Evolutionary conservation across 2,888 invertebrate species (phyloP).

Genomic region (Dasypogon diadema): DNA sequence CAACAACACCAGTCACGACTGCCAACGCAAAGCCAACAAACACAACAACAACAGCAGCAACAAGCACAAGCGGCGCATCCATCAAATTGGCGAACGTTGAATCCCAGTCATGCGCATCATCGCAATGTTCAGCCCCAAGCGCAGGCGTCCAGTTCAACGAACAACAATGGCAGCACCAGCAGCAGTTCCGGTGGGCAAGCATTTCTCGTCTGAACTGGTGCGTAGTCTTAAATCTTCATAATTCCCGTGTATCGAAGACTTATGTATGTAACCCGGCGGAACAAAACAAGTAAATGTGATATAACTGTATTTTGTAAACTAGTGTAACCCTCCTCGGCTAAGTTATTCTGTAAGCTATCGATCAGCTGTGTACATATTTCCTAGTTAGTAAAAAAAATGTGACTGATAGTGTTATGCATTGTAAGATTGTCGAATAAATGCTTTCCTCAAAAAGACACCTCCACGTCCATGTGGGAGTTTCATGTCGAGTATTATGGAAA

Average conservation of each 20-base stretch:
- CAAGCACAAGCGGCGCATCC: conserved; percentile 56
- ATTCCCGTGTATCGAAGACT: not conserved
- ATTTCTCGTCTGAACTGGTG: conserved; percentile 64
- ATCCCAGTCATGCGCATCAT: conserved; percentile 56
- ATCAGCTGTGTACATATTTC: conserved; percentile 23
- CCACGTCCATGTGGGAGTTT: not conserved
- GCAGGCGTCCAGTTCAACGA: conserved; percentile 53
- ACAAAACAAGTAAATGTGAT: conserved; percentile 49
- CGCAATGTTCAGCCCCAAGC: conserved; percentile 56
- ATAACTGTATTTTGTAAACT: conserved; percentile 42
- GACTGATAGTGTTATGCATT: conserved; percentile 47
- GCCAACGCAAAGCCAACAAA: conserved; percentile 53
- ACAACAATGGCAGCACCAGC: conserved; percentile 57
- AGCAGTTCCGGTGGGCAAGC: conserved; percentile 63
- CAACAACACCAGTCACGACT: conserved; percentile 56
- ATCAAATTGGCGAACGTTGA: conserved; percentile 52
- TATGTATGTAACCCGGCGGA: conserved; percentile 2
- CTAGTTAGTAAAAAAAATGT: conserved; percentile 32
- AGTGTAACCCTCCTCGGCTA: conserved; percentile 14
- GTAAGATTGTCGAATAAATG: conserved; percentile 14
- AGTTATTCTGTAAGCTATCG: conserved; percentile 9
- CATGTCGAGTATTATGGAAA: conserved; percentile 8
- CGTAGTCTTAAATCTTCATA: not conserved
- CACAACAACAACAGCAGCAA: conserved; percentile 63
- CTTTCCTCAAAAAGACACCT: not conserved